A percentile compares a stretch with the other conserved stretches of the same genome.
These are phyloP conservation scores for Typhlomys cinereus DNA, from an alignment of 2,113 vertebrate genomes.

Conservation along the genomic window DNA sequence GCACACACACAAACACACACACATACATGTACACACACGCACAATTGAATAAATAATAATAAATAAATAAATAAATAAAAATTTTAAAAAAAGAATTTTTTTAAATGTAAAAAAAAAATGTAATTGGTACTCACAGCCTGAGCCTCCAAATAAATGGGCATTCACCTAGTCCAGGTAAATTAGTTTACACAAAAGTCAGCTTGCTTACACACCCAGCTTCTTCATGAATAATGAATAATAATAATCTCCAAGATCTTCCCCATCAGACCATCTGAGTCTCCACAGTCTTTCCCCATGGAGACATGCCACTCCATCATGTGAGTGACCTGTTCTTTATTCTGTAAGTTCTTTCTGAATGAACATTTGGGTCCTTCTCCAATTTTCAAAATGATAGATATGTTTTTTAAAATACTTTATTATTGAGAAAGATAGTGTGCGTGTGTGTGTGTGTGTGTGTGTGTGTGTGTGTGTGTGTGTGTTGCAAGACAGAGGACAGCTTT, in stretches of 20 bases:
- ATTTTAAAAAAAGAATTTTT: background rate
- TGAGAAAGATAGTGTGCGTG: too few relatives aligned
- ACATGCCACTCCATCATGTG: accelerated
- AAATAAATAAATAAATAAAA: too few relatives aligned
- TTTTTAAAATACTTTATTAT: background rate
- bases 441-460: too few relatives aligned
- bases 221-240: background rate
- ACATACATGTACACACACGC: background rate
- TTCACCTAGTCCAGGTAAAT: background rate
- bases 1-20: background rate
- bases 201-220: background rate
- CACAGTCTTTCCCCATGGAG: background rate
- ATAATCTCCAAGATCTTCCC: background rate
- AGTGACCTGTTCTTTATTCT: background rate
- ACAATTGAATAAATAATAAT: too few relatives aligned
- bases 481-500: too few relatives aligned
- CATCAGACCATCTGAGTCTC: background rate
- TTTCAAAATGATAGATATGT: background rate
- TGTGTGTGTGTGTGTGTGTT: too few relatives aligned
- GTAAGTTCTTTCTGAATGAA: background rate
- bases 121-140: background rate
- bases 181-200: background rate
- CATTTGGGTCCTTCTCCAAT: background rate
- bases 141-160: background rate
- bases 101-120: background rate